Evolutionary conservation across 2,888 invertebrate genomes (phyloP), one percentile per base, ranked within the genome.

Genomic region (Meta bourneti): DNA sequence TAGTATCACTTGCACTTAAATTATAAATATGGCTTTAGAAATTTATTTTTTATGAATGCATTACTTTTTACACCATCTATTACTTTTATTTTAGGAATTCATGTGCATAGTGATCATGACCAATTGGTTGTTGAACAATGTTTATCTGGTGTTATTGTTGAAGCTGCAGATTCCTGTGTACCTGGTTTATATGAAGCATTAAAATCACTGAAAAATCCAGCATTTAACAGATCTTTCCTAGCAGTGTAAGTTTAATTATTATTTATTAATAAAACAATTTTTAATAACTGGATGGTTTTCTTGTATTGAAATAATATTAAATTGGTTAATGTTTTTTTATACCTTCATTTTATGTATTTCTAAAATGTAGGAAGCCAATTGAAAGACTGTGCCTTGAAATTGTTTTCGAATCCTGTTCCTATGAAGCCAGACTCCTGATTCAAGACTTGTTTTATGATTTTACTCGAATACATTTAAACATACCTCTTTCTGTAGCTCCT

Each of bases 361-460:
- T 34, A 34, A 34, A 34, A 34, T 34, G 34, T 34, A 87, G 87
- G n/a, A 79, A 71, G 72, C 79, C 87, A 2, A 34, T 87, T 19
- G 80, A 87, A 71, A 71, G 80, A 20, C 8, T 11, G 11, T 87
- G 87, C 20, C 78, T 87, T 20, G 71, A 79, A 16, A 52, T 79
- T 19, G 70, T 70, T 13, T 87, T 87, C 61, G 72, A 52, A 13
- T 11, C 71, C 6, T 87, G 87, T 72, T 51, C 79, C 0, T 87
- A 87, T 69, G 52, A 74, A 49, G 19, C 87, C 0, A 71, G 87
- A 0, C 4, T 87, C 54, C 72, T 87, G 49, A 54, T 79, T 16
- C 79, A 71, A 11, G 71, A 87, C 11, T n/a, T 87, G 11, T 49
- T 87, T 7, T 87, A 72, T 48, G 87, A 87, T 87, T 87, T 80